These are phyloP conservation scores for Darwinula stevensoni DNA, from an alignment of 2,888 invertebrate species.

Conservation along the genomic window DNA sequence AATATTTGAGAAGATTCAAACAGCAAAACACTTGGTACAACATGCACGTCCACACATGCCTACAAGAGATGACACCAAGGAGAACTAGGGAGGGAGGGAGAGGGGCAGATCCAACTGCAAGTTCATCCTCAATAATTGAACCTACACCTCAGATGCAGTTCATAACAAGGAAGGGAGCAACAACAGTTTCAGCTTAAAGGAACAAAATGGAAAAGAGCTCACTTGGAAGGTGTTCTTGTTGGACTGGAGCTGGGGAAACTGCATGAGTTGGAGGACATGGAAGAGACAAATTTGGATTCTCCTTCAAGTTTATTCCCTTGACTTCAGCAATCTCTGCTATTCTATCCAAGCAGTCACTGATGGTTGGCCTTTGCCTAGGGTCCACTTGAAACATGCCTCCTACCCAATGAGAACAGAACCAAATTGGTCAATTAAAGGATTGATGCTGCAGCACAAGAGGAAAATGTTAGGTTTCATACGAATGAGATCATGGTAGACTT, in stretches of 20 bases:
- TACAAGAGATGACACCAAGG: too few species aligned
- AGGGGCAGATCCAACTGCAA: too few species aligned
- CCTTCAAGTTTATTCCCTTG: constrained; percentile 46
- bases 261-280: too few species aligned
- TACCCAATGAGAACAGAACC: constrained; percentile 14
- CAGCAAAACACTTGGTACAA: too few species aligned
- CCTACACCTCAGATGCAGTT: too few species aligned
- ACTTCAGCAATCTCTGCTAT: constrained; percentile 67
- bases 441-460: constrained; percentile 9
- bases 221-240: neutral
- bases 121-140: too few species aligned
- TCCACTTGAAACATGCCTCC: constrained; percentile 25
- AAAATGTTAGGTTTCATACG: neutral
- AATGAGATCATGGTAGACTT: constrained; percentile 49
- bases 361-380: constrained; percentile 45
- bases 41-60: too few species aligned
- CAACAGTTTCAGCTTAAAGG: neutral
- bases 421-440: neutral
- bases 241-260: too few species aligned
- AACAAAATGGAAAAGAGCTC: neutral
- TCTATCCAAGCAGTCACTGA: constrained; percentile 49
- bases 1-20: too few species aligned
- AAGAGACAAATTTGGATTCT: too few species aligned
- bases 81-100: too few species aligned
- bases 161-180: neutral